Evolutionary conservation across 2,113 vertebrate species (phyloP), one percentile per base, ranked within the genome.

Genomic region (Tricholaema leucomelas): DNA sequence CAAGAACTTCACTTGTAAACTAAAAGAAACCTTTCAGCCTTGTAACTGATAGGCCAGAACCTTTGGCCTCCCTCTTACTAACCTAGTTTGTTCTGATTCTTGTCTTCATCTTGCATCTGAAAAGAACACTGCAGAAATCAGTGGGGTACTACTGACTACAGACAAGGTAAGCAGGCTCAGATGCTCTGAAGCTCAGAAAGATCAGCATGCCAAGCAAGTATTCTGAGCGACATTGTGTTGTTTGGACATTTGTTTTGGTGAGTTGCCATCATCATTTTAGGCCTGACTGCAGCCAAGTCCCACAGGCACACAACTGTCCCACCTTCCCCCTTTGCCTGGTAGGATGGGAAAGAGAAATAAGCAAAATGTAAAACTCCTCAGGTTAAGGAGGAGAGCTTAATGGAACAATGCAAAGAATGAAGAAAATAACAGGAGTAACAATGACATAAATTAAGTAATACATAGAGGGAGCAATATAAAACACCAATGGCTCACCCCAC

Each of bases 191-290:
- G 33, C 48, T 90, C 80, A 82, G 28, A 81, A 79, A 59, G 20
- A 82, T 14, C 48, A 90, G 33, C 13, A 40, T 2, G 6, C 50
- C 61, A 64, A 80, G 5, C 30, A 42, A 70, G 31, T 60, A 21
- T 11, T 21, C 8, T 28, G n/a, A 64, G 18, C 8, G 12, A 55
- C 14, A 33, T 0, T 6, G 35, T 2, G 15, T 25, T 46, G 31
- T 28, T 31, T n/a, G 36, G 8, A 8, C 28, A 31, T 0, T 1
- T 40, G 48, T 81, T 60, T 24, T 28, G 33, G 13, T 14, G 7
- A 0, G 14, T 42, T 40, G 48, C 7, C 24, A 9, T 50, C 48
- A 50, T 20, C 23, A 21, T 25, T 24, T 50, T 50, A 50, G 48
- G 23, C 48, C 23, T 25, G 23, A 21, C 48, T 50, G 48, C 23